A percentile compares a stretch with the other conserved stretches of the same genome.
These are phyloP conservation scores for Drosophila pseudotakahashii DNA, from an alignment of 2,888 invertebrate species.

Conservation along the genomic window DNA sequence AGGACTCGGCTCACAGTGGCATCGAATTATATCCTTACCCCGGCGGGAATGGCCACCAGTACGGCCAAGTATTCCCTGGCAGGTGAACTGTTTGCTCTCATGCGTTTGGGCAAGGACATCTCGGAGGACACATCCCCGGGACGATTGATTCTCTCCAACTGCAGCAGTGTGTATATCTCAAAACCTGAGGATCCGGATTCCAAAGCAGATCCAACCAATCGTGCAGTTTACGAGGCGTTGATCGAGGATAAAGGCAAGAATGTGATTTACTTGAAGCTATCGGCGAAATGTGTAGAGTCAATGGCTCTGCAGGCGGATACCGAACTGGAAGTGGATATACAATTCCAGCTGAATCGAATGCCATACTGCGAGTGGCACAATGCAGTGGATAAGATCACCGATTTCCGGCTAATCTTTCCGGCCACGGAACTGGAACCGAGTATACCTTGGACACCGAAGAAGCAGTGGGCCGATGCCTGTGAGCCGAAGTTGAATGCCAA, in stretches of 20 bases:
- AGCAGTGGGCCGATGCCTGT: slow-evolving; percentile 88
- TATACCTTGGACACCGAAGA: slow-evolving; percentile 89
- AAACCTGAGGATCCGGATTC: slow-evolving; percentile 74
- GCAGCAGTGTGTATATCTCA: slow-evolving; percentile 88
- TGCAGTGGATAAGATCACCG: slow-evolving; percentile 90
- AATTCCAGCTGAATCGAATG: slow-evolving; percentile 91
- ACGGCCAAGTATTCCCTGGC: slow-evolving; percentile 91
- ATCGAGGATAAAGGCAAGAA: slow-evolving; percentile 93
- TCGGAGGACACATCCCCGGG: slow-evolving; percentile 94
- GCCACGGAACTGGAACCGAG: slow-evolving; percentile 87
- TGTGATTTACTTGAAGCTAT: slow-evolving; percentile 90
- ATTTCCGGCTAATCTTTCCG: slow-evolving; percentile 90
- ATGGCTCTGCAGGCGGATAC: slow-evolving; percentile 87
- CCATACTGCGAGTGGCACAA: slow-evolving; percentile 94
- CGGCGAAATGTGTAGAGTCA: slow-evolving; percentile 87
- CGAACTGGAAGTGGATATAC: slow-evolving; percentile 89
- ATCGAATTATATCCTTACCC: slow-evolving; percentile 89
- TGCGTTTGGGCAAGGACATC: slow-evolving; percentile 89
- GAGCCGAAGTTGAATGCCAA: slow-evolving; percentile 89
- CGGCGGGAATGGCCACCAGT: slow-evolving; percentile 88
- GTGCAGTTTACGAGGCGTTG: slow-evolving; percentile 89
- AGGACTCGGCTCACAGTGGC: slow-evolving; percentile 87
- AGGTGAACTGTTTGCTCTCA: slow-evolving; percentile 90
- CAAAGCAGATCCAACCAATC: slow-evolving; percentile 67
- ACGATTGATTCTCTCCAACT: slow-evolving; percentile 90